These are phyloP conservation scores for Cherax destructor DNA, from an alignment of 1,140 invertebrate species.

Conservation along the genomic window DNA sequence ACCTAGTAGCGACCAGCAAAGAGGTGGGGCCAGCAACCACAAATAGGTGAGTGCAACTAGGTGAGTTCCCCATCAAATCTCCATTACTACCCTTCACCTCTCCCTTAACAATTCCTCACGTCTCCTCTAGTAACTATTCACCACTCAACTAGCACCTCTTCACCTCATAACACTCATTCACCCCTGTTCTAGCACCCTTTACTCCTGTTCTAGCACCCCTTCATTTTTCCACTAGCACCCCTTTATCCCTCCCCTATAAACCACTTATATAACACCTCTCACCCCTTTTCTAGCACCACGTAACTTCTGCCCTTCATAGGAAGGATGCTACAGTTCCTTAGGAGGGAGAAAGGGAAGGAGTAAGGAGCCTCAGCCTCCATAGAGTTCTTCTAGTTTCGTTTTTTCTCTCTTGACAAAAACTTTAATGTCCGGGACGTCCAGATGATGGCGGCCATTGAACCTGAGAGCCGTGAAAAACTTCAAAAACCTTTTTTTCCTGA, in stretches of 20 bases:
- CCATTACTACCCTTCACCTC: background rate
- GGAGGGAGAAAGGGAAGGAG: background rate
- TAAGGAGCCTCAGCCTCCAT: too few species aligned
- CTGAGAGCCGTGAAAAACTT: too few species aligned
- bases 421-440: too few species aligned
- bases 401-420: too few species aligned
- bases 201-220: background rate
- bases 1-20: too few species aligned
- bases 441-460: too few species aligned
- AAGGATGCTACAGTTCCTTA: too few species aligned
- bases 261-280: background rate
- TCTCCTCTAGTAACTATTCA: constrained; percentile 3
- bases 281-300: constrained; percentile 13
- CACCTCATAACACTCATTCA: background rate
- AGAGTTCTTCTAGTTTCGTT: too few species aligned
- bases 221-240: background rate
- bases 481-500: too few species aligned
- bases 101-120: background rate
- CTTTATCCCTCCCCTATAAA: background rate
- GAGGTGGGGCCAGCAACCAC: too few species aligned
- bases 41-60: too few species aligned
- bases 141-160: background rate
- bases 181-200: background rate
- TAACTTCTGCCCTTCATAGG: background rate
- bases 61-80: background rate